Base-by-base conservation (phyloP, 2,113 vertebrate species). In the Tachycineta bicolor region DNA sequence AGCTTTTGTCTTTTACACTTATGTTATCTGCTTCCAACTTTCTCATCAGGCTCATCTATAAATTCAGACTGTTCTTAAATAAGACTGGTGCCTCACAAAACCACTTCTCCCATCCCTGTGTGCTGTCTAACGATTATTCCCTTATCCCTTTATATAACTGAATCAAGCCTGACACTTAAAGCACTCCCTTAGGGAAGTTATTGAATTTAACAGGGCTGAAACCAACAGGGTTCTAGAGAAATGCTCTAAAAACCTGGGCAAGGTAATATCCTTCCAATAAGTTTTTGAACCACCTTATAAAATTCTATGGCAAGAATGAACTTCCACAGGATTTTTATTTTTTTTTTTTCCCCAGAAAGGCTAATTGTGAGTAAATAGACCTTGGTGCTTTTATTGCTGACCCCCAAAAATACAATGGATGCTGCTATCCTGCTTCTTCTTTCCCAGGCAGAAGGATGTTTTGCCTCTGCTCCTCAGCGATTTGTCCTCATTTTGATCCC, bases 111-210 rank as follows among this genome's bases (percentile, higher is more conserved):
- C 82, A 29, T 90, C 94, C 88, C 83, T 14, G 5, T n/a, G 90
- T 16, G 3, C 93, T 75, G 64, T 68, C 93, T 96, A 94, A 93
- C 4, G 68, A 89, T 95, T 93, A 90, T 92, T 93, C 79, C 90
- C 90, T 95, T 94, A 90, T 90, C 96, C 82, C 90, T 92, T 95
- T 90, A 95, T 92, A 67, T 88, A 96, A 95, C 85, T 83, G 92
- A 92, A 96, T 96, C 96, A 88, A 93, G 92, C 52, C 85, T 95
- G 96, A 95, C 96, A 95, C 92, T 92, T 95, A 77, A 80, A 97
- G 90, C 88, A 78, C 92, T 97, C 96, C 92, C 93, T 93, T 56
- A 95, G 94, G 96, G 79, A 91, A 97, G 85, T 87, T 94, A 96
- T 81, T 95, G 93, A 90, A 96, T 96, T 96, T 94, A 95, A 89